Percentiles rank a stretch among this genome's conserved stretches.
Evolutionary conservation across 2,797 vertebrate species (phyloP).

Genomic region (Coendou prehensilis): DNA sequence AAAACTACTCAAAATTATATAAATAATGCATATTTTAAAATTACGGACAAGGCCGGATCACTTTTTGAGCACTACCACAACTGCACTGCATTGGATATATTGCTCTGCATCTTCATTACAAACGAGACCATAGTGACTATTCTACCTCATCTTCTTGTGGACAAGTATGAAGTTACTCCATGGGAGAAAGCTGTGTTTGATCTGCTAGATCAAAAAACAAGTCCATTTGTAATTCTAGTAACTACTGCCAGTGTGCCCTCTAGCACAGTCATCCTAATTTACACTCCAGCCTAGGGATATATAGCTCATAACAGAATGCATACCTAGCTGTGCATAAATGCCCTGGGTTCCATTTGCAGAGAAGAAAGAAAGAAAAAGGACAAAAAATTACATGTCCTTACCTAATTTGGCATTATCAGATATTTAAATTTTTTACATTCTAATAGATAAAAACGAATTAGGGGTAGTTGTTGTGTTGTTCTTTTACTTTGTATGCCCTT

Average conservation of each 20-base stretch:
- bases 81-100: background rate
- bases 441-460: background rate
- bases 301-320: background rate
- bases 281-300: background rate
- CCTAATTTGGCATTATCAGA: slow-evolving; percentile 29
- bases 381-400: background rate
- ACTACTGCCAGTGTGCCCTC: background rate
- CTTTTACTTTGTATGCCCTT: slow-evolving; percentile 18
- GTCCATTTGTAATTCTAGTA: slow-evolving; percentile 34
- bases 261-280: slow-evolving; percentile 38
- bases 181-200: slow-evolving; percentile 5
- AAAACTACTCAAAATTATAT: slow-evolving; percentile 33
- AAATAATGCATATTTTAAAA: slow-evolving; percentile 48
- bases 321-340: background rate
- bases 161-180: background rate
- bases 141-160: background rate
- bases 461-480: background rate
- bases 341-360: background rate
- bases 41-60: background rate
- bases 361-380: background rate
- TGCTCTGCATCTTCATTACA: slow-evolving; percentile 32
- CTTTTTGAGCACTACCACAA: slow-evolving; percentile 57
- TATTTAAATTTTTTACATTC: slow-evolving; percentile 19
- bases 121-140: slow-evolving; percentile 7
- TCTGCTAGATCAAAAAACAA: slow-evolving; percentile 3